A percentile compares a stretch with the other conserved stretches of the same genome.
phyloP scores from a whole-genome alignment of 2,888 invertebrate species.

The Ptilodon capucinus region DNA sequence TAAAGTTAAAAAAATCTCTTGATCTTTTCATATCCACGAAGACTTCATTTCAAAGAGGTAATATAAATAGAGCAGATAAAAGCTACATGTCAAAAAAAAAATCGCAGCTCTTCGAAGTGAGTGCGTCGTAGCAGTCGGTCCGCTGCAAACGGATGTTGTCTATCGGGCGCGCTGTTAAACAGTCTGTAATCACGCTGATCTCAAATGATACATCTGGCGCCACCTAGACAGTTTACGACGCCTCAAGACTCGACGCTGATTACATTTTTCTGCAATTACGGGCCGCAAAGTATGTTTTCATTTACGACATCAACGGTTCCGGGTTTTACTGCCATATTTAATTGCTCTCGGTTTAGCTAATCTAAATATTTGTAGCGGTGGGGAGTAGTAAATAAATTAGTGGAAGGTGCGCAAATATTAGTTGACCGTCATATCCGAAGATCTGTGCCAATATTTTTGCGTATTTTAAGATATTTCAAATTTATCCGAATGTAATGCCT shows the following conservation, averaged over 20 bases:
- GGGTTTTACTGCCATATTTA: constrained; percentile 25
- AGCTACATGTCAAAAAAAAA: not conserved
- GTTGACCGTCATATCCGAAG: constrained; percentile 10
- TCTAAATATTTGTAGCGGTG: constrained; percentile 18
- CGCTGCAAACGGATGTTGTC: constrained; percentile 14
- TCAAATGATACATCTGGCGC: constrained; percentile 26
- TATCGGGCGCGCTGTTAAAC: constrained; percentile 4
- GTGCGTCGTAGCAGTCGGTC: constrained; percentile 8
- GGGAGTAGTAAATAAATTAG: constrained; percentile 9
- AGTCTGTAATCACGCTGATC: constrained; percentile 3
- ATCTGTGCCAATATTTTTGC: constrained; percentile 22
- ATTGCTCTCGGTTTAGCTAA: constrained; percentile 14
- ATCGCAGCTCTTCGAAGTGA: constrained; percentile 3
- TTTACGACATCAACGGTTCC: constrained; percentile 31
- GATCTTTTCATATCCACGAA: no score
- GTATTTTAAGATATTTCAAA: constrained; percentile 8
- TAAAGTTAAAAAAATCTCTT: no score
- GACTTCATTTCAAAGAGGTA: no score
- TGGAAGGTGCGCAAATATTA: constrained; percentile 18
- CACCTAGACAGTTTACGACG: constrained; percentile 29
- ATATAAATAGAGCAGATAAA: no score
- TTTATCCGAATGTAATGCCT: not conserved
- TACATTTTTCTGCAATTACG: constrained; percentile 15
- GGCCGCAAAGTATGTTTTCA: constrained; percentile 24
- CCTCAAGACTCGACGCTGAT: constrained; percentile 11